These are phyloP conservation scores for Apodemus sylvaticus DNA, from an alignment of 2,113 vertebrate species.

Conservation along the genomic window DNA sequence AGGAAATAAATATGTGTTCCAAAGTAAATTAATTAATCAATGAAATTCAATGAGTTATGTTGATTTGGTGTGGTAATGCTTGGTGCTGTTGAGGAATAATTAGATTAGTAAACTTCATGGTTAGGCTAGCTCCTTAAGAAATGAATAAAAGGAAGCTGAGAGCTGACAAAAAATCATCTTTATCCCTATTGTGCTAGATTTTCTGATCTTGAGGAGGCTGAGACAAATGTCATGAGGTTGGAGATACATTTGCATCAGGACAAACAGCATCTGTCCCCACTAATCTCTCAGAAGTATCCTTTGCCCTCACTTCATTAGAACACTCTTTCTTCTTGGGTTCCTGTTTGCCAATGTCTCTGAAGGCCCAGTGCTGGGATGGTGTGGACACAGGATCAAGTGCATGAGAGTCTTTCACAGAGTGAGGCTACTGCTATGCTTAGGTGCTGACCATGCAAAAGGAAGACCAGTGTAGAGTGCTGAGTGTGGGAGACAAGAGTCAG, in stretches of 20 bases:
- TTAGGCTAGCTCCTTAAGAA: conserved; percentile 11
- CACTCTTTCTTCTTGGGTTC: not conserved
- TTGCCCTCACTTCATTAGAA: not conserved
- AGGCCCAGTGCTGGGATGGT: not conserved
- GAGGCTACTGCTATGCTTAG: not conserved
- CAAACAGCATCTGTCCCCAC: too few relatives aligned
- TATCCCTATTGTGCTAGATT: not conserved
- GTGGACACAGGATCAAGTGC: not conserved
- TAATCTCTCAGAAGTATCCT: not conserved
- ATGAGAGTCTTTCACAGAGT: too few relatives aligned
- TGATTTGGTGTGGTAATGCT: not conserved
- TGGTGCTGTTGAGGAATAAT: not conserved
- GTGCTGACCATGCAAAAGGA: not conserved
- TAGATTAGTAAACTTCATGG: not conserved
- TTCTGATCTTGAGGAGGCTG: not conserved
- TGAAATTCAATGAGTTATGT: not conserved
- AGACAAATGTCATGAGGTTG: not conserved
- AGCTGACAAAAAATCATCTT: not conserved
- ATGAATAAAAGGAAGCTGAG: not conserved
- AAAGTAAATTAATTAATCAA: conserved; percentile 40
- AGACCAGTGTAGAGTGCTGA: not conserved
- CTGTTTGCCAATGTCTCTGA: not conserved
- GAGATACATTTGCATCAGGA: not conserved
- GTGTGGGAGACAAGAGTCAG: too few relatives aligned
- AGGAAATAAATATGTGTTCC: not conserved